phyloP scores from a whole-genome alignment of 64 coral and sea anemone genomes.

The Actinia tenebrosa region DNA sequence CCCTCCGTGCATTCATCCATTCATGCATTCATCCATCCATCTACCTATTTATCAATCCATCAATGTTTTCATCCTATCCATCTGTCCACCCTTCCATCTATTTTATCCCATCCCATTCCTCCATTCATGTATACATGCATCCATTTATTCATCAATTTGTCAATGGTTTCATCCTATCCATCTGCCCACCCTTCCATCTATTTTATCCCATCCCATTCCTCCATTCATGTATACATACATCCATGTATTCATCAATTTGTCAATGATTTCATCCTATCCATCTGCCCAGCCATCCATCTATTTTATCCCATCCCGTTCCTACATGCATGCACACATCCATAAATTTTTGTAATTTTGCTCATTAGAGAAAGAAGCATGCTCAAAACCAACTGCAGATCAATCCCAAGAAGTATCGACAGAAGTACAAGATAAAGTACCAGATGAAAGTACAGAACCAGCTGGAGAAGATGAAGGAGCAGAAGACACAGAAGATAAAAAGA shows the following conservation, averaged over 20 bases:
- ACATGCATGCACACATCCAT: background rate
- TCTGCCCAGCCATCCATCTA: background rate
- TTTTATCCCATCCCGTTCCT: background rate
- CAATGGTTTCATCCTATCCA: background rate
- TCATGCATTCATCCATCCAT: background rate
- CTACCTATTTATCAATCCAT: background rate
- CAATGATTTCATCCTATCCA: no score
- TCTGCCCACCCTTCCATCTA: background rate
- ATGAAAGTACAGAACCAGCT: slow-evolving; percentile 1
- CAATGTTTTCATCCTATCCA: background rate
- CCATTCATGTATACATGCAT: background rate
- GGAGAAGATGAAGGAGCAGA: slow-evolving; percentile 24
- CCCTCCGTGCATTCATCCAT: background rate
- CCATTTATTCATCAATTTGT: background rate
- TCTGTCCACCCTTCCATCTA: background rate
- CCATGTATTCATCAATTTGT: background rate
- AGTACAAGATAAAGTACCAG: background rate
- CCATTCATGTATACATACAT: background rate
- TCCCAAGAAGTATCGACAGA: background rate
- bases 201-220: background rate
- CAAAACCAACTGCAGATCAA: background rate
- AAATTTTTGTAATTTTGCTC: background rate
- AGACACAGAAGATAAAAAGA: slow-evolving; percentile 36
- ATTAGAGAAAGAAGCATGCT: background rate
- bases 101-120: background rate